Evolutionary conservation across 1,140 invertebrate species (phyloP), one percentile per base, ranked within the genome.

Genomic region (Metaphire vulgaris): DNA sequence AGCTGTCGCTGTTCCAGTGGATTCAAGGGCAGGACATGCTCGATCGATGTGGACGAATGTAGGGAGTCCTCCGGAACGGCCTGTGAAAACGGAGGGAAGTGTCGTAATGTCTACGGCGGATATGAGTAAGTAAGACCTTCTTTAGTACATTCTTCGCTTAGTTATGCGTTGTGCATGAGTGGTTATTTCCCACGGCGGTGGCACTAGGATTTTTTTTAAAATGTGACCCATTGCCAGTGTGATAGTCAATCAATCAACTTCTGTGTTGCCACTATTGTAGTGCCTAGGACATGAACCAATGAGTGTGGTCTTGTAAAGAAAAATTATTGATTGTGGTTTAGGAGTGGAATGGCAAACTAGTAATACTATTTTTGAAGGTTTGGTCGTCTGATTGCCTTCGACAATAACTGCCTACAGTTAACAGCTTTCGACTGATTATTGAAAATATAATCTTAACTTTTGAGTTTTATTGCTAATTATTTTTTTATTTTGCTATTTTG

Each of bases 31-130:
- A 16, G 88, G 33, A 91, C 91, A 72, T 98, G 96, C 86, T 90
- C 90, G 70, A 91, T 93, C 75, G 95, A 98, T 87, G 92, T 96
- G 66, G 89, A 95, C 84, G 95, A 98, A 85, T 98, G 95, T 85
- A 68, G 66, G 12, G 88, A 74, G 85, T 56, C 41, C 6, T 87
- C 93, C 79, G 94, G 94, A 1, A 94, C 91, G 69, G 92, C 94
- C 0, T 97, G 95, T 85, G 86, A 90, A 80, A 96, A 98, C 86
- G 94, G 92, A 69, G 96, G 94, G 78, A 89, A 88, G 30, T 97
- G 95, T 87, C 71, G 79, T 0, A 84, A 91, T 92, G 81, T 95
- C 92, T 87, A 90, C 89, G 80, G 97, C 92, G 88, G 92, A 91
- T 82, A 90, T 89, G 84, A 93, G 95, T 97, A 88, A 92, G 83